Evolutionary conservation across 2,888 invertebrate genomes (phyloP), one percentile per base, ranked within the genome.

Genomic region (Eurytoma californica): DNA sequence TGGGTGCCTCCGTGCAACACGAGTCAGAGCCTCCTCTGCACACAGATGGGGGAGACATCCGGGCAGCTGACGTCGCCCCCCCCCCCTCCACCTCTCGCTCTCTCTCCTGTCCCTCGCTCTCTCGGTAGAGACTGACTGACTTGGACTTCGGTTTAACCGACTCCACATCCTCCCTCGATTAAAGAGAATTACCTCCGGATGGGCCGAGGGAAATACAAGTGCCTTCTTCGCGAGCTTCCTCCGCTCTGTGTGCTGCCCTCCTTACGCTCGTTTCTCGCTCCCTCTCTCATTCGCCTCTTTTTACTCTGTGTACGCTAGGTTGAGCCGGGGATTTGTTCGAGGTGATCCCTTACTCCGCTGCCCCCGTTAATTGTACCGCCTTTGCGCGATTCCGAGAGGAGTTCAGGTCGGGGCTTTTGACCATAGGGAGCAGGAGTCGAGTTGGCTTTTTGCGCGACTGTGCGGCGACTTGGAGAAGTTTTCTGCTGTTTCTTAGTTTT

Each of bases 121-220:
- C 58, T 28, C 82, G 30, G 14, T 30, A 16, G 87, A 89, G 87
- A 87, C 88, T 88, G 87, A 88, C 88, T 88, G 86, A 86, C 85
- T 85, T 86, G 88, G 88, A 89, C 88, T 89, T 88, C 86, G 87
- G 89, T 87, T 89, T 88, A 90, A 90, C 90, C 90, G 89, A 89
- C 90, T 90, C 89, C 89, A 90, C 90, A 90, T 90, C 90, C 90
- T 90, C 86, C 88, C 87, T 89, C 89, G 89, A 90, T 90, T 89
- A 90, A 89, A 86, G 86, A 86, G 89, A 88, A 88, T 89, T 89
- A 88, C 89, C 88, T 89, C 87, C 88, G 87, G 86, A 86, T 47
- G 30, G 39, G 30, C 49, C 30, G 47, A 47, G 63, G 57, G 55
- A 51, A 24, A 30, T 30, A 18, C n/a, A 30, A 0, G 12, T 39